Evolutionary conservation across 2,113 vertebrate species (phyloP), one percentile per base, ranked within the genome.

Genomic region (Gnathonemus echidnorhynchus): DNA sequence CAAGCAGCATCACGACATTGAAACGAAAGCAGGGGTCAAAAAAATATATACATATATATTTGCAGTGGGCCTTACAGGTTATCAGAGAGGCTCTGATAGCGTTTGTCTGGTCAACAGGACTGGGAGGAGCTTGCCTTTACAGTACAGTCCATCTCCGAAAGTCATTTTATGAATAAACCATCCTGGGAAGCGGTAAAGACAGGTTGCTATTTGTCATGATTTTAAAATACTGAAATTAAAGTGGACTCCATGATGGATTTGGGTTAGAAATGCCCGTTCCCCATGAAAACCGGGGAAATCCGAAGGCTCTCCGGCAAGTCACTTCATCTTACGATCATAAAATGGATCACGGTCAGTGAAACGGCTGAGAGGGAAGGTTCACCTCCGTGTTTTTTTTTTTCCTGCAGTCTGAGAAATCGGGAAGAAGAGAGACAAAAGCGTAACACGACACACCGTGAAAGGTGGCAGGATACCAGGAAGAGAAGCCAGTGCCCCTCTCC

Each of bases 151-250:
- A 88, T 90, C 90, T 85, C 89, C 88, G 91, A 93, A 92, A 91
- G 92, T 94, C 45, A 80, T 35, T 77, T 87, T 35, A 56, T 94
- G 31, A 80, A 80, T 80, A 80, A 80, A 80, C 94, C 90, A 93
- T 92, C 93, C 90, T 92, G 90, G 89, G 93, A 93, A 93, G 93
- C 92, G 94, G 91, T 93, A 93, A 95, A 94, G 92, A 94, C 94
- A 92, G 91, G 90, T 92, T 62, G 62, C 92, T 92, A 94, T 95
- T 95, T 95, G 95, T 94, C 93, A 92, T 92, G 92, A 91, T 90
- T 94, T 95, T 94, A 94, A 94, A 94, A 88, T 90, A 90, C 91
- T 90, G 92, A 93, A 93, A 91, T 91, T 91, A 88, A 89, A 93
- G 92, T 91, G 90, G 90, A 92, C 90, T 91, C 91, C 45, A 87